Evolutionary conservation across 2,888 invertebrate genomes (phyloP), one percentile per base, ranked within the genome.

Genomic region (Myopa tessellatipennis): DNA sequence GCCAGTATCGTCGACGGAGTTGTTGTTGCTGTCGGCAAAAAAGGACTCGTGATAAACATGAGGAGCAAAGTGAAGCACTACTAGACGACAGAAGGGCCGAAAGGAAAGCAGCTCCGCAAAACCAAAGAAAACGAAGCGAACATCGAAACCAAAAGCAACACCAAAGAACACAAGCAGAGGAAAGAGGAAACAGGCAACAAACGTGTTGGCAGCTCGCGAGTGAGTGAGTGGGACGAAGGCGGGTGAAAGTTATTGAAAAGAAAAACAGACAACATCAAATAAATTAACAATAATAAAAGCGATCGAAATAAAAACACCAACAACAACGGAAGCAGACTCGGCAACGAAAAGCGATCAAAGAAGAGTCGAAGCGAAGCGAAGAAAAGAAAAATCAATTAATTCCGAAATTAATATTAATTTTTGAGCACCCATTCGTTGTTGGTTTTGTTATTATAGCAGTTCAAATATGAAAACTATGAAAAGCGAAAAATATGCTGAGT

Each of bases 41-140:
- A 45, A 45, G 58, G 10, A 12, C 60, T 75, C 69, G 12, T 75
- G 75, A 75, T 69, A 58, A 75, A 50, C 63, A 52, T 50, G 74
- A 50, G 52, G 45, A 38, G 40, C 16, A 38, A 18, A 63, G 75
- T 68, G 68, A 38, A 68, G 26, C 55, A 36, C 14, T 34, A n/a
- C 52, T 14, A 50, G 50, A 50, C n/a, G 26, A 50, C 69, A 34
- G 50, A 45, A 69, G 52, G 55, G 50, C 16, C 12, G 16, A 55
- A 50, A 14, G 69, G 12, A 68, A 69, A 26, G 26, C 40, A 68
- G 45, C 45, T 45, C 45, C 45, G 45, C 45, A 8, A 45, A 45
- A 10, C 45, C n/a, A 50, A 68, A 12, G 67, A 68, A 50, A 38
- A 68, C 40, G 68, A 36, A 68, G 40, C 16, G 68, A 40, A 18